Evolutionary conservation across 2,888 invertebrate species (phyloP).

Genomic region (Tetramorium bicarinatum): DNA sequence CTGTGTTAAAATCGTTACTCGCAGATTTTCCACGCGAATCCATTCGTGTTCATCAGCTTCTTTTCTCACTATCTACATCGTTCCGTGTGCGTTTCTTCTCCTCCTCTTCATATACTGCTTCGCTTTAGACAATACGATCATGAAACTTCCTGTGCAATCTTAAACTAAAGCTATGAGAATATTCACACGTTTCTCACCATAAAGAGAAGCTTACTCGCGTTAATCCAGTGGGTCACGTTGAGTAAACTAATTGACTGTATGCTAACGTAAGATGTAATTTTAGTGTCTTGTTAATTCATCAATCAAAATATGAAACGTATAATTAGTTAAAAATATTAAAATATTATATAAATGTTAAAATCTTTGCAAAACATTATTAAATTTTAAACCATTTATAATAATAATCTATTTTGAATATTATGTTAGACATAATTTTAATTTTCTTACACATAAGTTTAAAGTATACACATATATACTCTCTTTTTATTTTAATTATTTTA

Average conservation of each 20-base stretch:
- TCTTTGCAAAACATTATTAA: not conserved
- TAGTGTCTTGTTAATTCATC: not conserved
- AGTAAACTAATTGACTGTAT: slow-evolving; percentile 21
- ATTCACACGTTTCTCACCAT: slow-evolving; percentile 72
- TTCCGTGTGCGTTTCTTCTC: slow-evolving; percentile 55
- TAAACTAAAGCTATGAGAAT: slow-evolving; percentile 68
- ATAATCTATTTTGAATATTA: not conserved
- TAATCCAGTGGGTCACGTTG: slow-evolving; percentile 18
- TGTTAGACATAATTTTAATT: not conserved
- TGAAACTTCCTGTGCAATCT: slow-evolving; percentile 65
- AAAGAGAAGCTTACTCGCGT: slow-evolving; percentile 57
- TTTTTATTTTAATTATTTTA: too few species aligned
- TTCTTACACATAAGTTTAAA: not conserved
- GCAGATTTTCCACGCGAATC: slow-evolving; percentile 60
- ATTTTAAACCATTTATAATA: not conserved
- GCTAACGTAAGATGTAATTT: not conserved
- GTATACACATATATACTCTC: too few species aligned
- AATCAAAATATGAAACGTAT: not conserved
- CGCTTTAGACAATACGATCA: slow-evolving; percentile 65
- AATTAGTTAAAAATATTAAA: not conserved
- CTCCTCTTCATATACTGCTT: slow-evolving; percentile 43
- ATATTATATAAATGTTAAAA: too few species aligned
- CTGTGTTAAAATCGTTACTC: slow-evolving; percentile 64
- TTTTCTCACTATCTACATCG: slow-evolving; percentile 41
- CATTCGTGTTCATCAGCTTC: slow-evolving; percentile 25